These are phyloP conservation scores for Orthonyx spaldingii DNA, from an alignment of 2,113 vertebrate species.

Conservation along the genomic window DNA sequence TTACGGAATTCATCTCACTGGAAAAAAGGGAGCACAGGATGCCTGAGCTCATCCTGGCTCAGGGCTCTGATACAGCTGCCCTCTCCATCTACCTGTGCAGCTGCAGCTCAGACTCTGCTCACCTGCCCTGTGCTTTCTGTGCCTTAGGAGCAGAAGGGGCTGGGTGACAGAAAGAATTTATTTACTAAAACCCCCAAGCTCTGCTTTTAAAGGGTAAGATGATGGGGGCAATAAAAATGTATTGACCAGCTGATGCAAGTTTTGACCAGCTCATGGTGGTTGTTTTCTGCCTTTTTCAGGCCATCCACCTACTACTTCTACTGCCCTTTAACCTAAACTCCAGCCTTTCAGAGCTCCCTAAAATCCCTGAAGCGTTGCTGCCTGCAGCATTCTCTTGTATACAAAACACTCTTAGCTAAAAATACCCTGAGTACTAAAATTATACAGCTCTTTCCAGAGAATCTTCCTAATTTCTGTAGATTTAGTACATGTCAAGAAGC, in stretches of 20 bases:
- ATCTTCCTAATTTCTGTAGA: constrained; percentile 32
- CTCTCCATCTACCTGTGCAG: background rate
- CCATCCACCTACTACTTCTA: background rate
- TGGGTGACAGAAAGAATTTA: background rate
- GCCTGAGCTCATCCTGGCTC: background rate
- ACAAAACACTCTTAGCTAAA: constrained; percentile 35
- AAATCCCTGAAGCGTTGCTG: background rate
- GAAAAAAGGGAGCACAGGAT: background rate
- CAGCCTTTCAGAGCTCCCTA: background rate
- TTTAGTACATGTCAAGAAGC: constrained; percentile 9
- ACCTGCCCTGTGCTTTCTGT: background rate
- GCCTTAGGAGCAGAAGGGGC: background rate
- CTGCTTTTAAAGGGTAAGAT: background rate
- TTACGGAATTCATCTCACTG: background rate
- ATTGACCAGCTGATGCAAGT: background rate
- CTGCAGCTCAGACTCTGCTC: background rate
- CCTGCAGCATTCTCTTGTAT: background rate
- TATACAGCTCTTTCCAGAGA: constrained; percentile 26
- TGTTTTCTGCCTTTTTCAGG: background rate
- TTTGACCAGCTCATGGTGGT: background rate
- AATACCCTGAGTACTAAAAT: constrained; percentile 37
- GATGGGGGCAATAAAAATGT: background rate
- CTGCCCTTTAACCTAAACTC: background rate
- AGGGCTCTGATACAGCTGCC: background rate
- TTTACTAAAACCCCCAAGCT: background rate